Conservation (phyloP, 2,888 invertebrate species). For the Dicranocentrus wangi region DNA sequence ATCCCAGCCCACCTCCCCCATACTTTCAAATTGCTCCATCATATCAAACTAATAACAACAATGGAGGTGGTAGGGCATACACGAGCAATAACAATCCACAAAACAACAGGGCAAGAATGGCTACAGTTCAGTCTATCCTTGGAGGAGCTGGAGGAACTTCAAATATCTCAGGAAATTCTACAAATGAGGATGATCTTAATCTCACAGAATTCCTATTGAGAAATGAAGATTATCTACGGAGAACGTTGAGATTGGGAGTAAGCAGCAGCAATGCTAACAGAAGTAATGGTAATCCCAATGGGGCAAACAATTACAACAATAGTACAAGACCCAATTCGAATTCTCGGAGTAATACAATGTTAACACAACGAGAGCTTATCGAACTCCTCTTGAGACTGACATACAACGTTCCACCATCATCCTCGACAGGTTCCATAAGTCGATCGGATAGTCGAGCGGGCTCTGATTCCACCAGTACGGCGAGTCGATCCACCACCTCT, state of each 20-base stretch:
- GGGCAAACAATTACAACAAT: constrained; percentile 4
- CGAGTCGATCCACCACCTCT: constrained; percentile 29
- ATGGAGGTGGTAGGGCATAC: background rate
- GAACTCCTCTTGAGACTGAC: constrained; percentile 58
- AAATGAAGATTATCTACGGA: constrained; percentile 44
- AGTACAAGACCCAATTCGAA: background rate
- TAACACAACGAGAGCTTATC: constrained; percentile 57
- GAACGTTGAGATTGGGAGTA: constrained; percentile 22
- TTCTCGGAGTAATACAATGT: constrained; percentile 39
- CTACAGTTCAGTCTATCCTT: constrained; percentile 40
- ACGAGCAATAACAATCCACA: background rate
- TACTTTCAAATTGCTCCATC: constrained; percentile 48
- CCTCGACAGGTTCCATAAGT: background rate
- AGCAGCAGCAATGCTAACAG: background rate
- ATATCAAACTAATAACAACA: constrained; percentile 35
- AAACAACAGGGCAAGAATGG: constrained; percentile 24
- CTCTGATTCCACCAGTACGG: constrained; percentile 29
- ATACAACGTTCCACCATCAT: background rate
- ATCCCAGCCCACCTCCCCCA: constrained; percentile 48
- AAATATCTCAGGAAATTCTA: background rate
- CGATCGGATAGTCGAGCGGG: constrained; percentile 50
- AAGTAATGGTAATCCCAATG: background rate
- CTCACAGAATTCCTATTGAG: constrained; percentile 37
- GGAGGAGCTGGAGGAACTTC: constrained; percentile 26
- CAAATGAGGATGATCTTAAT: constrained; percentile 34